These are phyloP conservation scores for Sarcophaga variegata DNA, from an alignment of 2,888 invertebrate genomes.

Conservation along the genomic window DNA sequence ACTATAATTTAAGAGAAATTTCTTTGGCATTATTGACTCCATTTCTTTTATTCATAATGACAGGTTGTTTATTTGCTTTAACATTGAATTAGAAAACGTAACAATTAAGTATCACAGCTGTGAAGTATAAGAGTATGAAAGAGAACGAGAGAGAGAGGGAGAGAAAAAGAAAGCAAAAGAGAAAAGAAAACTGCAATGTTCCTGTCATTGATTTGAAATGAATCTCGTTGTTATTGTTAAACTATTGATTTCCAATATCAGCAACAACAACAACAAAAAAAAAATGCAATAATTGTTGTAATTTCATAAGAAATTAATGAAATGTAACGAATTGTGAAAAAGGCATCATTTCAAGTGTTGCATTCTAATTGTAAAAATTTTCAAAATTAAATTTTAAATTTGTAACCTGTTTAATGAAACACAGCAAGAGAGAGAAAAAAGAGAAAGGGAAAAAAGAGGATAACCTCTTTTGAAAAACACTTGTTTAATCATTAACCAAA, in stretches of 20 bases:
- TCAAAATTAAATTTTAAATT: too few species aligned
- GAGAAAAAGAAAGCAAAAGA: too few species aligned
- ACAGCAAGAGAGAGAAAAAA: not conserved
- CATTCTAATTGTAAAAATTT: not conserved
- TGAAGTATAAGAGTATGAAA: too few species aligned
- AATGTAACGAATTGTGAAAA: not conserved
- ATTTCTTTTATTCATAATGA: not conserved
- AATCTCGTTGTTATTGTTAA: not conserved
- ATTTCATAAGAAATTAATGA: not conserved
- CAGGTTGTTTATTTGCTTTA: not conserved
- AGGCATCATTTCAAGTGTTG: not conserved
- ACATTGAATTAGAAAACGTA: not conserved
- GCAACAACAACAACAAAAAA: not conserved
- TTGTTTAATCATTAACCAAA: too few species aligned
- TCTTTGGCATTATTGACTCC: not conserved
- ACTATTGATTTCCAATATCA: not conserved
- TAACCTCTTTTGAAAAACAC: too few species aligned
- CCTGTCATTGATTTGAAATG: not conserved
- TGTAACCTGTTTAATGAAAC: not conserved
- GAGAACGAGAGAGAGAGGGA: too few species aligned
- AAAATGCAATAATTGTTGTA: not conserved
- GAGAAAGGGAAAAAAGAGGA: not conserved
- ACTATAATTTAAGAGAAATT: too few species aligned
- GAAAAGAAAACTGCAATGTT: not conserved
- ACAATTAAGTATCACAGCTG: too few species aligned